Evolutionary conservation across 2,797 vertebrate species (phyloP).

Genomic region (Hippopotamyrus pictus): DNA sequence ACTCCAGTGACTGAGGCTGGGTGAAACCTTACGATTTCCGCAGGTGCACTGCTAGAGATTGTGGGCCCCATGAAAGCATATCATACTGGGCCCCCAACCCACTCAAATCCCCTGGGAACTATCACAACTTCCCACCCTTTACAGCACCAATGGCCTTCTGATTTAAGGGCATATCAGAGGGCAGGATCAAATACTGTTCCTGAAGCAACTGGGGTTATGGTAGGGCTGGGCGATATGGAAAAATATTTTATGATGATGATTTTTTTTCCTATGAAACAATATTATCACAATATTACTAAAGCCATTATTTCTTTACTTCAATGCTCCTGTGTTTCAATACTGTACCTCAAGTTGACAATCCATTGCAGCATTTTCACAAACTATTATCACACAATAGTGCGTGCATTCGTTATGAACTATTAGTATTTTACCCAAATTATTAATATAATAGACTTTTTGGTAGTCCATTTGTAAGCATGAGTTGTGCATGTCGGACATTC

Average conservation of each 20-base stretch:
- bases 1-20: neutral
- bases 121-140: neutral
- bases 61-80: neutral
- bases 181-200: neutral
- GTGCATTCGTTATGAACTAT: neutral
- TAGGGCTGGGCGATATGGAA: neutral
- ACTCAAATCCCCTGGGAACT: neutral
- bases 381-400: neutral
- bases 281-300: neutral
- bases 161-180: neutral
- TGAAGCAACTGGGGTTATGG: neutral
- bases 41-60: neutral
- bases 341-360: neutral
- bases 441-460: neutral
- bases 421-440: neutral
- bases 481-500: neutral
- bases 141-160: neutral
- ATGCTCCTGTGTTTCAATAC: neutral
- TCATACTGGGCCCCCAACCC: neutral
- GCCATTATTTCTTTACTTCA: neutral
- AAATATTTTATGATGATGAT: neutral
- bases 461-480: neutral
- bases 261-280: neutral
- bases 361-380: neutral
- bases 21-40: neutral